Percentiles rank a stretch among this genome's conserved stretches.
These are phyloP conservation scores for Glaucomys volans DNA, from an alignment of 2,113 vertebrate species.

Conservation along the genomic window DNA sequence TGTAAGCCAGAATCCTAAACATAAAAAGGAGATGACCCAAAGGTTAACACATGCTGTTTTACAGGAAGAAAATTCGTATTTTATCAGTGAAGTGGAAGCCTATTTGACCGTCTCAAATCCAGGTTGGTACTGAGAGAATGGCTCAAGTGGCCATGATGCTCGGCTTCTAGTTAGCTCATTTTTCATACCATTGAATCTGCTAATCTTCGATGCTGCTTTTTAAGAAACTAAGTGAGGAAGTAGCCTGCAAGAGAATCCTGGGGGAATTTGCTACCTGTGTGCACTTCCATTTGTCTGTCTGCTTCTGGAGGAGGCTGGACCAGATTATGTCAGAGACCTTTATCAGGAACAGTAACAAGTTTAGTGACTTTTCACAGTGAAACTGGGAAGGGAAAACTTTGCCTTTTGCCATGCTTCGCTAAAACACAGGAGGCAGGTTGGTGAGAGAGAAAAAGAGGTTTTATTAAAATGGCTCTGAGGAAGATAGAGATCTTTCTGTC, in stretches of 20 bases:
- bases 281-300: neutral
- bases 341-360: neutral
- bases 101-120: conserved; percentile 70
- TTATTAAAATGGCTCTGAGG: too few species aligned
- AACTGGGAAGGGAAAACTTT: too few species aligned
- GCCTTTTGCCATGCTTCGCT: too few species aligned
- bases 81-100: conserved; percentile 85
- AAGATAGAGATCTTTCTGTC: too few species aligned
- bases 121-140: conserved; percentile 81
- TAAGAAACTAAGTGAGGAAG: neutral
- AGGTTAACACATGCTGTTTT: conserved; percentile 72
- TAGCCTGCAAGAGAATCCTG: neutral
- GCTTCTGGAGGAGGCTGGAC: neutral
- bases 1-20: neutral
- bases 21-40: neutral
- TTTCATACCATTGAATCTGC: neutral
- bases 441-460: too few species aligned
- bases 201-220: conserved; percentile 5
- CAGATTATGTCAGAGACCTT: neutral
- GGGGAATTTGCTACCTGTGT: neutral
- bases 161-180: neutral
- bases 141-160: accelerated
- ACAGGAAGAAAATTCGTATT: conserved; percentile 88
- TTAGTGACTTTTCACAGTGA: neutral
- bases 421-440: too few species aligned